These are phyloP conservation scores for Buteo buteo DNA, from an alignment of 2,113 vertebrate genomes.

Conservation along the genomic window DNA sequence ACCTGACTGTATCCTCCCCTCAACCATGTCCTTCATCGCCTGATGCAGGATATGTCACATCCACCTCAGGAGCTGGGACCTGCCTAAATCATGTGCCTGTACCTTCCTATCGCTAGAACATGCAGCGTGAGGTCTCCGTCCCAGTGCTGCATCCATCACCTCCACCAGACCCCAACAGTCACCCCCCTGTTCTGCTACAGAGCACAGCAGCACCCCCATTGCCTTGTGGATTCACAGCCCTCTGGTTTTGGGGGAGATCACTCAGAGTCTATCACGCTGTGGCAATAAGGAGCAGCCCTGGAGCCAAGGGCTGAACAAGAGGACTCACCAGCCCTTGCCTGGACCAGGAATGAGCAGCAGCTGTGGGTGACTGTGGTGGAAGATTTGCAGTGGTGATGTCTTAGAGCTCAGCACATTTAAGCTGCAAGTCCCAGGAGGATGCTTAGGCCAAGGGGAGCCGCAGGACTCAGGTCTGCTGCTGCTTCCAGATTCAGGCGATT, in stretches of 20 bases:
- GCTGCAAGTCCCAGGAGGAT: neutral
- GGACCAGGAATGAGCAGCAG: neutral
- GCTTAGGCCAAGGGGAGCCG: neutral
- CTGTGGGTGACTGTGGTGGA: neutral
- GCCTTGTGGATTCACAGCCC: neutral
- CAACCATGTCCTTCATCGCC: neutral
- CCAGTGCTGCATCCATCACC: neutral
- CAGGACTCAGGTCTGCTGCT: neutral
- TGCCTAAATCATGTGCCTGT: neutral
- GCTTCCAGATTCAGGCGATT: neutral
- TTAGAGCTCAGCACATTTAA: neutral
- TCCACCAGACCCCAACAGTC: neutral
- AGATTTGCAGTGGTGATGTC: neutral
- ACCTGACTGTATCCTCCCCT: neutral
- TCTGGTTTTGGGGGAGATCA: neutral
- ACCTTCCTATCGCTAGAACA: neutral
- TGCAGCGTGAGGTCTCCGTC: neutral
- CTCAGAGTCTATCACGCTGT: accelerated
- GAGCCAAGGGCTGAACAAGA: neutral
- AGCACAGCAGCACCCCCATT: neutral
- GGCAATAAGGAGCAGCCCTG: neutral
- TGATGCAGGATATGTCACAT: neutral
- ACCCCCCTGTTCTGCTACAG: neutral
- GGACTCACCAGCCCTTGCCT: neutral
- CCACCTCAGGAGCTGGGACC: neutral